phyloP scores from a whole-genome alignment of 2,113 vertebrate genomes.

The Pelecanus crispus region DNA sequence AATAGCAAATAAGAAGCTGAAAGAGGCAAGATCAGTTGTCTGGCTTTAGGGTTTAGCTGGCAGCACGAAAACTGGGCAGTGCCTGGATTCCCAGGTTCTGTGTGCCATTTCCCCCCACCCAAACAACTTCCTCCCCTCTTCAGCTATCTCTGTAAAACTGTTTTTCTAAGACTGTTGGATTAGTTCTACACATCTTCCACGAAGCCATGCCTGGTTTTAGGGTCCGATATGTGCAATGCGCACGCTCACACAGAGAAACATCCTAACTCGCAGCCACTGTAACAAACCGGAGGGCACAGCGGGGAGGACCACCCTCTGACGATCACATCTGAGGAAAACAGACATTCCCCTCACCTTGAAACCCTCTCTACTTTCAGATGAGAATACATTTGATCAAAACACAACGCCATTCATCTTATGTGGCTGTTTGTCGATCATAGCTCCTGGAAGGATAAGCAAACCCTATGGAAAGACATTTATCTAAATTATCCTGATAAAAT shows the following conservation, averaged over 20 bases:
- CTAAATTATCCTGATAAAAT: conserved; percentile 77
- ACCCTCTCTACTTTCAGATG: conserved; percentile 33
- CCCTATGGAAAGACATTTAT: conserved; percentile 66
- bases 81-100: neutral
- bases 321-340: conserved; percentile 21
- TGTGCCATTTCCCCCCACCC: neutral
- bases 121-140: neutral
- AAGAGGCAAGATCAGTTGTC: neutral
- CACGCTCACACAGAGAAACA: neutral
- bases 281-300: neutral
- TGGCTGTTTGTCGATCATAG: conserved; percentile 72
- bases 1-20: neutral
- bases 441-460: conserved; percentile 69
- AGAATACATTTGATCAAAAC: conserved; percentile 57
- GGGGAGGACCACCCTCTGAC: conserved; percentile 24
- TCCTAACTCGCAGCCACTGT: neutral
- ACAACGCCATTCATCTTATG: conserved; percentile 39
- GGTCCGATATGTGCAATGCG: neutral
- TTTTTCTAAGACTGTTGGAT: neutral
- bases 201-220: neutral
- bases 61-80: neutral
- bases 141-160: neutral
- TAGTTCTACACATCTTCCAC: neutral
- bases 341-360: conserved; percentile 30
- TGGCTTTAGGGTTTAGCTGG: neutral